Conservation (phyloP, 2,888 invertebrate species). For the Tiliacea aurago region DNA sequence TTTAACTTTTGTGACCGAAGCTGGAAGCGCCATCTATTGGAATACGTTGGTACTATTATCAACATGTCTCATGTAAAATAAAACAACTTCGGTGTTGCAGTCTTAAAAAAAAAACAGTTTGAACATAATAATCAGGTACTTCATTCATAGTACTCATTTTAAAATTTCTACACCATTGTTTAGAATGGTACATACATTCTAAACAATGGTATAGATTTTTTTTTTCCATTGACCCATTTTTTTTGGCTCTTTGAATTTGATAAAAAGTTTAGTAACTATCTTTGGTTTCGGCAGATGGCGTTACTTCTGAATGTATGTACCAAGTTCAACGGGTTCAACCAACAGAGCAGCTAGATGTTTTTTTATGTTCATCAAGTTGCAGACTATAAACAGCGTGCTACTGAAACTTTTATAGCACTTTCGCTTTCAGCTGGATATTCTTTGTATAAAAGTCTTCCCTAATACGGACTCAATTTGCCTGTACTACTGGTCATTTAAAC, state of each 20-base stretch:
- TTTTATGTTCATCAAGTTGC: constrained; percentile 24
- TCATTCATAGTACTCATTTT: neutral
- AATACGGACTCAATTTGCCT: constrained; percentile 1
- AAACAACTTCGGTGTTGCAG: neutral
- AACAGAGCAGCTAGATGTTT: neutral
- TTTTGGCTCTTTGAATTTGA: neutral
- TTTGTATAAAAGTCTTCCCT: neutral
- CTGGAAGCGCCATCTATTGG: constrained; percentile 42
- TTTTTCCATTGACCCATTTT: neutral
- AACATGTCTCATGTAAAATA: neutral
- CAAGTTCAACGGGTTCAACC: neutral
- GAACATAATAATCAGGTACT: neutral
- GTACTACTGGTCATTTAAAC: constrained; percentile 1
- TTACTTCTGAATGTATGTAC: neutral
- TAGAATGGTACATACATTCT: no score
- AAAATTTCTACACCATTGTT: neutral
- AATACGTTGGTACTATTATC: neutral
- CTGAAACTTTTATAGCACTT: constrained; percentile 35
- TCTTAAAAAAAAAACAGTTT: neutral
- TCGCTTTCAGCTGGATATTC: constrained; percentile 29
- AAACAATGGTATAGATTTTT: no score
- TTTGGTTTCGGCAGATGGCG: constrained; percentile 47
- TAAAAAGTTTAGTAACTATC: neutral
- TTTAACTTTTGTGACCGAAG: no score
- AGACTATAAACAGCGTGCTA: constrained; percentile 21